Percentiles rank a stretch among this genome's conserved stretches.
These are phyloP conservation scores for Limanda limanda DNA, from an alignment of 2,113 vertebrate genomes.

Conservation along the genomic window DNA sequence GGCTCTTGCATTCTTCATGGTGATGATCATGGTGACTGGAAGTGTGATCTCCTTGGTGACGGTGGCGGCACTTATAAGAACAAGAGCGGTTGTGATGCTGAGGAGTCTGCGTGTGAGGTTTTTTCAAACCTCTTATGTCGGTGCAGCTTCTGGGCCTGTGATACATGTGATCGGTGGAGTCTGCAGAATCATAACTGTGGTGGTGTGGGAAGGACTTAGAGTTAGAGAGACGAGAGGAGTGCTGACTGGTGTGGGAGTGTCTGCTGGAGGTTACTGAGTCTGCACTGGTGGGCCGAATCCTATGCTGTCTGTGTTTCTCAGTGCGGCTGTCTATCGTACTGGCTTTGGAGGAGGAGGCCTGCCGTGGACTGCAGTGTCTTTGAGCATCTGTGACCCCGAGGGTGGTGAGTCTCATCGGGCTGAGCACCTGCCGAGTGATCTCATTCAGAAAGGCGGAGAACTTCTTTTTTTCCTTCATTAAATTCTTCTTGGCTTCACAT, in stretches of 20 bases:
- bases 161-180: conserved; percentile 12
- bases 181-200: conserved; percentile 29
- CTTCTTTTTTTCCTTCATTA: conserved; percentile 82
- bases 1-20: neutral
- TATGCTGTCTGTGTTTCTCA: conserved; percentile 35
- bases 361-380: conserved; percentile 39
- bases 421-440: conserved; percentile 86
- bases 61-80: conserved; percentile 35
- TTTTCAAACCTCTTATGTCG: conserved; percentile 37
- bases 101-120: conserved; percentile 42
- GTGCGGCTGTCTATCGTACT: conserved; percentile 35
- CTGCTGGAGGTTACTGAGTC: conserved; percentile 65
- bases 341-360: conserved; percentile 41
- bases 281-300: conserved; percentile 43
- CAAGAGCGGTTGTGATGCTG: conserved; percentile 37
- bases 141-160: conserved; percentile 49
- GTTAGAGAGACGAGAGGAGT: conserved; percentile 44
- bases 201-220: conserved; percentile 48
- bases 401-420: conserved; percentile 82
- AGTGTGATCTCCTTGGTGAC: conserved; percentile 15
- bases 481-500: conserved; percentile 56
- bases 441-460: conserved; percentile 88
- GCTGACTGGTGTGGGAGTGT: conserved; percentile 51
- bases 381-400: conserved; percentile 79
- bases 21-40: conserved; percentile 20